phyloP scores from a whole-genome alignment of 2,113 vertebrate species.

The Myotis davidii region DNA sequence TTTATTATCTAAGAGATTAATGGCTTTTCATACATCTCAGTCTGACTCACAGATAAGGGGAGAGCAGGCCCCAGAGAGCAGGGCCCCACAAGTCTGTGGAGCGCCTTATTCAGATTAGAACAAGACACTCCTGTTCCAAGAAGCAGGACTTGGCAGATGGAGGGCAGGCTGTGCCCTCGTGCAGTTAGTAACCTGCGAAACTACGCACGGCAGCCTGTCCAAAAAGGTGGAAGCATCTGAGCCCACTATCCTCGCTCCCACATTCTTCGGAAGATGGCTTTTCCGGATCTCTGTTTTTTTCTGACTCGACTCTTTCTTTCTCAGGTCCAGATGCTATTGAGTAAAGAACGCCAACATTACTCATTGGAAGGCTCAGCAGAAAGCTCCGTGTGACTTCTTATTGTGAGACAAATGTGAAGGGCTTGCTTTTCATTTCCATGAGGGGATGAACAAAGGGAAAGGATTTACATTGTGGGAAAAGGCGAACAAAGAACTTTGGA shows the following conservation, averaged over 20 bases:
- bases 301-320: background rate
- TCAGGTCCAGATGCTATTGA: background rate
- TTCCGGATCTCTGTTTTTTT: background rate
- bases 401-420: background rate
- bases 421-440: background rate
- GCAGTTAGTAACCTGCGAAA: background rate
- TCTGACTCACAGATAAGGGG: background rate
- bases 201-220: background rate
- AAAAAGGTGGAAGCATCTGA: background rate
- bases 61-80: background rate
- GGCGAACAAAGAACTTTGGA: constrained; percentile 1
- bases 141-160: background rate
- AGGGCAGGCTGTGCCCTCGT: background rate
- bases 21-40: background rate
- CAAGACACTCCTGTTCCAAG: background rate
- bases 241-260: background rate
- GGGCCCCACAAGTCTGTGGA: background rate
- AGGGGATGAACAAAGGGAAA: background rate
- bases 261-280: background rate
- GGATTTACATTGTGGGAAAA: background rate
- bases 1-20: background rate
- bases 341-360: background rate
- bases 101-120: background rate
- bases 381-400: background rate
- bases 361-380: background rate